Percentiles rank a stretch among this genome's conserved stretches.
Evolutionary conservation across 35 echinoderm and acorn worm species (phyloP).

Genomic region (Ptychodera flava): DNA sequence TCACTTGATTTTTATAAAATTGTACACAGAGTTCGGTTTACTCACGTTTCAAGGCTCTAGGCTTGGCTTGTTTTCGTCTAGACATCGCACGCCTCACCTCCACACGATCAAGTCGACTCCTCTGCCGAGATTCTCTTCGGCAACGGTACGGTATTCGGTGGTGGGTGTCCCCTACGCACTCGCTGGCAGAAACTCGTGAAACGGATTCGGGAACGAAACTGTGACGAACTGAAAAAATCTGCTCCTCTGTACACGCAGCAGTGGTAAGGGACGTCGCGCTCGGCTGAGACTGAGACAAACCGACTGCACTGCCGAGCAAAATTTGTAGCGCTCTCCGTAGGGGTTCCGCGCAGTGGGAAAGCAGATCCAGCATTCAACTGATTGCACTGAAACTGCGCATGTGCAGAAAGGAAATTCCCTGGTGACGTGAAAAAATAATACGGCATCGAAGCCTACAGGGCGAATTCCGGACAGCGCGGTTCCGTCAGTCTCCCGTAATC

Average conservation of each 20-base stretch:
- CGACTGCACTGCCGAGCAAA: background rate
- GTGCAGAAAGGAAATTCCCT: background rate
- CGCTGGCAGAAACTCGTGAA: too few relatives aligned
- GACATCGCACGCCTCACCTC: background rate
- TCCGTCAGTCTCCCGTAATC: background rate
- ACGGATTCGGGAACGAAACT: background rate
- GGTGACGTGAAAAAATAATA: background rate
- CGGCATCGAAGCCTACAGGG: background rate
- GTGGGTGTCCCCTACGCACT: too few relatives aligned
- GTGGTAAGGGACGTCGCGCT: background rate
- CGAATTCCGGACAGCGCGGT: background rate
- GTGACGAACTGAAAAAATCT: background rate
- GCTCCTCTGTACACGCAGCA: background rate
- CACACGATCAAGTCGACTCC: background rate
- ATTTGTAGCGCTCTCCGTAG: background rate
- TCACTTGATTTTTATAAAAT: too few relatives aligned
- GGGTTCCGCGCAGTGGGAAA: background rate
- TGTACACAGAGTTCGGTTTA: background rate
- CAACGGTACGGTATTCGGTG: background rate
- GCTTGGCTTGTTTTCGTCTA: background rate
- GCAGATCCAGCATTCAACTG: background rate
- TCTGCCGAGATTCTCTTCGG: background rate
- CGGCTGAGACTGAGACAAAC: background rate
- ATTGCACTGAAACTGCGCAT: background rate
- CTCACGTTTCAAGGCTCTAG: background rate